Evolutionary conservation across 2,113 vertebrate genomes (phyloP).

Genomic region (Ibidorhyncha struthersii): DNA sequence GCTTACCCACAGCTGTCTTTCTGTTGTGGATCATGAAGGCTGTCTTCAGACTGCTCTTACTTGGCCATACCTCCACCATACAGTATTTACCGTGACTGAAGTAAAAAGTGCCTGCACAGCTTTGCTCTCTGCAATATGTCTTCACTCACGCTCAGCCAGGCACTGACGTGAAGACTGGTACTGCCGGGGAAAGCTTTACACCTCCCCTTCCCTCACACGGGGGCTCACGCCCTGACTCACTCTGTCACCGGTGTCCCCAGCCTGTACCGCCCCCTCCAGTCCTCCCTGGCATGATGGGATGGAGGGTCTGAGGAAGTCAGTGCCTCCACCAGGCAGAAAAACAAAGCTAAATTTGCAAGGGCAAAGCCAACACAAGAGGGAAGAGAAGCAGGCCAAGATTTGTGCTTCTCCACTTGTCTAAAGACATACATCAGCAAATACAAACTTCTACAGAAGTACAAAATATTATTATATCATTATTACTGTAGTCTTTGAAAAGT

Average conservation of each 20-base stretch:
- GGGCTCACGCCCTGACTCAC: background rate
- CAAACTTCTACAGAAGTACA: background rate
- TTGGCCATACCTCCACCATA: background rate
- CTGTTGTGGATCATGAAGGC: background rate
- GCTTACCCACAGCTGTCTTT: background rate
- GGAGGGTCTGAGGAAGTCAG: background rate
- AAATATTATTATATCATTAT: background rate
- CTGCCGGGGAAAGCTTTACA: background rate
- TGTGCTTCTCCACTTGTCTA: background rate
- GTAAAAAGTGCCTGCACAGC: background rate
- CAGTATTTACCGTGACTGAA: background rate
- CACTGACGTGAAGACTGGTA: background rate
- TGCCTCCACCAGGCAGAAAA: background rate
- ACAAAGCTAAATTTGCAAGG: background rate
- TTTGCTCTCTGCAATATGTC: background rate
- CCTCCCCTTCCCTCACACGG: background rate
- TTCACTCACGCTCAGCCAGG: background rate
- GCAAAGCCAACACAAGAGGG: background rate
- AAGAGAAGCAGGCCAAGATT: background rate
- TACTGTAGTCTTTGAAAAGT: background rate
- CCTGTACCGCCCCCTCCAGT: accelerated
- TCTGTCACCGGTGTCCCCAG: background rate
- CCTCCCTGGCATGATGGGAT: background rate
- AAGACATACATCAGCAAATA: background rate
- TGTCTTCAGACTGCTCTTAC: background rate